phyloP scores from a whole-genome alignment of 1,140 invertebrate genomes.

The Drosophila nigrodunni region DNA sequence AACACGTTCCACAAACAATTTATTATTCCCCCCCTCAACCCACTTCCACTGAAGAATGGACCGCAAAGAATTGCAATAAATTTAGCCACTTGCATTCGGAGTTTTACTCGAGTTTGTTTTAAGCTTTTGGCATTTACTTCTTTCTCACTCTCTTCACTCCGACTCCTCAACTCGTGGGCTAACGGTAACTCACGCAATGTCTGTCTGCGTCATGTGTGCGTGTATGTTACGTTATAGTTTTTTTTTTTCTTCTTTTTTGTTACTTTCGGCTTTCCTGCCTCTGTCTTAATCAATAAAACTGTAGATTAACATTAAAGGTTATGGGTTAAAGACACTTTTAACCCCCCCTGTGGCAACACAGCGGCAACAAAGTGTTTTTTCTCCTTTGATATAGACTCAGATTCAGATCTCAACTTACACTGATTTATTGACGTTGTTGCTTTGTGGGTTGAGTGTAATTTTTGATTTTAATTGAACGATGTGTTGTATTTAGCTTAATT shows the following conservation, averaged over 20 bases:
- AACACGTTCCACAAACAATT: conserved; percentile 13
- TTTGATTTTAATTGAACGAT: conserved; percentile 12
- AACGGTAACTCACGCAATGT: conserved; percentile 54
- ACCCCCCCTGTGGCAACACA: conserved; percentile 10
- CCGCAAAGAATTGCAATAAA: conserved; percentile 22
- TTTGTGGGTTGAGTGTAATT: background rate
- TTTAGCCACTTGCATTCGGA: conserved; percentile 25
- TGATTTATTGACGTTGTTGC: conserved; percentile 21
- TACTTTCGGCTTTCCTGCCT: conserved; percentile 8
- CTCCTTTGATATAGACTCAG: background rate
- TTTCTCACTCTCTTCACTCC: background rate
- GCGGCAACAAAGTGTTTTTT: background rate
- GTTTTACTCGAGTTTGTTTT: conserved; percentile 16
- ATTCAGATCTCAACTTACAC: conserved; percentile 35
- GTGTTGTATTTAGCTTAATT: conserved; percentile 3
- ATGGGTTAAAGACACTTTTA: conserved; percentile 43
- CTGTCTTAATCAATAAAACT: conserved; percentile 52
- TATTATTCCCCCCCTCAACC: background rate
- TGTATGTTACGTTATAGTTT: conserved; percentile 42
- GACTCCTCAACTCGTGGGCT: background rate
- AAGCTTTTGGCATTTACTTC: conserved; percentile 1
- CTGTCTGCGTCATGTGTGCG: conserved; percentile 45
- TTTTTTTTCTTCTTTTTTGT: conserved; percentile 8
- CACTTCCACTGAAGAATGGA: background rate
- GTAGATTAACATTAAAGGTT: conserved; percentile 39